Evolutionary conservation across 2,113 vertebrate species (phyloP).

Genomic region (Dromiciops gliroides): DNA sequence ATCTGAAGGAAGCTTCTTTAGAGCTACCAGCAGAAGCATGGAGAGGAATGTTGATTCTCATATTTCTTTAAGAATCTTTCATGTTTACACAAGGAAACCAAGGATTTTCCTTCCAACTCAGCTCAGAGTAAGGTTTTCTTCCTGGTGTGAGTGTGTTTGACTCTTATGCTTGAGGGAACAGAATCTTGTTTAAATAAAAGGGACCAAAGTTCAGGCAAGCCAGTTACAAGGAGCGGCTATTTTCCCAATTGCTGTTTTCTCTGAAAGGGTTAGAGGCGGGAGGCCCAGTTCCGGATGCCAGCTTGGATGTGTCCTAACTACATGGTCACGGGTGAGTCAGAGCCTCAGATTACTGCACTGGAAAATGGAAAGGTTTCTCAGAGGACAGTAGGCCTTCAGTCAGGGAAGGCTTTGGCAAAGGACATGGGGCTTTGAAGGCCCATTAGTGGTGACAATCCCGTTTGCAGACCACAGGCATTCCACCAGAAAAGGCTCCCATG

Average conservation of each 20-base stretch:
- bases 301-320: background rate
- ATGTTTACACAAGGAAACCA: background rate
- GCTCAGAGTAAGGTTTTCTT: background rate
- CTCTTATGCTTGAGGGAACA: background rate
- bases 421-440: background rate
- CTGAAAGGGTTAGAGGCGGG: background rate
- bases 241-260: background rate
- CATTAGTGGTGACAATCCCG: background rate
- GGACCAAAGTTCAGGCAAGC: background rate
- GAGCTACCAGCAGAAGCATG: background rate
- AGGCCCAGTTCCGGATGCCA: background rate
- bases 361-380: background rate
- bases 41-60: background rate
- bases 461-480: background rate
- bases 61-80: background rate
- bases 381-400: background rate
- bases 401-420: background rate
- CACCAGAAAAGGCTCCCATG: background rate
- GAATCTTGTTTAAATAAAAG: background rate
- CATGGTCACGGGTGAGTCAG: background rate
- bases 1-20: background rate
- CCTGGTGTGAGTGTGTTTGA: background rate
- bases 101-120: background rate
- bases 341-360: background rate
- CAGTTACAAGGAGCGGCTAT: too few relatives aligned